A percentile compares a stretch with the other conserved stretches of the same genome.
These are phyloP conservation scores for Phasia obesa DNA, from an alignment of 2,888 invertebrate species.

Conservation along the genomic window DNA sequence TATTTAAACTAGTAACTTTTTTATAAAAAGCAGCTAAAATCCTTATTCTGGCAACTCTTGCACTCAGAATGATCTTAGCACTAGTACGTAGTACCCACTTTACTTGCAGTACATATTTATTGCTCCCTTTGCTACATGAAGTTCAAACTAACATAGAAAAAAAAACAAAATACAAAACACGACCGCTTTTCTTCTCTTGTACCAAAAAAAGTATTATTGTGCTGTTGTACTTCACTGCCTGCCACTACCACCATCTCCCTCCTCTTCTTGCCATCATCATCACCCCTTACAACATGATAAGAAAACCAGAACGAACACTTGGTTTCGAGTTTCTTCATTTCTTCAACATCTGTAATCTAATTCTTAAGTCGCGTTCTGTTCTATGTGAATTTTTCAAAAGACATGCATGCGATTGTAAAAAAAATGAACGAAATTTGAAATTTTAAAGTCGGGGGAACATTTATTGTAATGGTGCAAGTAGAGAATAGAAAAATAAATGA, in stretches of 20 bases:
- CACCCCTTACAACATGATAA: constrained; percentile 41
- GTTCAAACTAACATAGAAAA: constrained; percentile 16
- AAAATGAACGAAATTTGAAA: too few species aligned
- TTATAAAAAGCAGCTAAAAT: too few species aligned
- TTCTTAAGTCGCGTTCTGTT: constrained; percentile 27
- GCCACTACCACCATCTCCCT: not conserved
- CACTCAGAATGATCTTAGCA: constrained; percentile 7
- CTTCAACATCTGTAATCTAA: constrained; percentile 14
- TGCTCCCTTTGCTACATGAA: constrained; percentile 4
- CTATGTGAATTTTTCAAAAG: constrained; percentile 26
- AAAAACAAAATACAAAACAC: not conserved
- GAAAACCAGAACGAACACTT: constrained; percentile 52
- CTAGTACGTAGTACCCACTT: not conserved
- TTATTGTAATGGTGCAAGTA: constrained; percentile 8
- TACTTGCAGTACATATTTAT: not conserved
- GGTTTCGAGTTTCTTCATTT: constrained; percentile 49
- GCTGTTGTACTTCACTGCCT: constrained; percentile 3
- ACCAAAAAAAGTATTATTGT: not conserved
- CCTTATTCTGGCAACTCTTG: not conserved
- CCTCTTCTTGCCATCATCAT: constrained; percentile 14
- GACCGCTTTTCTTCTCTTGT: not conserved
- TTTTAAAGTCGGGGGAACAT: constrained; percentile 12
- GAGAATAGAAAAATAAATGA: constrained; percentile 4
- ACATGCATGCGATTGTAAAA: constrained; percentile 45
- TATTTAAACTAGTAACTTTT: too few species aligned